A percentile compares a stretch with the other conserved stretches of the same genome.
phyloP scores from a whole-genome alignment of 2,113 vertebrate species.

The Sceloporus tristichus region DNA sequence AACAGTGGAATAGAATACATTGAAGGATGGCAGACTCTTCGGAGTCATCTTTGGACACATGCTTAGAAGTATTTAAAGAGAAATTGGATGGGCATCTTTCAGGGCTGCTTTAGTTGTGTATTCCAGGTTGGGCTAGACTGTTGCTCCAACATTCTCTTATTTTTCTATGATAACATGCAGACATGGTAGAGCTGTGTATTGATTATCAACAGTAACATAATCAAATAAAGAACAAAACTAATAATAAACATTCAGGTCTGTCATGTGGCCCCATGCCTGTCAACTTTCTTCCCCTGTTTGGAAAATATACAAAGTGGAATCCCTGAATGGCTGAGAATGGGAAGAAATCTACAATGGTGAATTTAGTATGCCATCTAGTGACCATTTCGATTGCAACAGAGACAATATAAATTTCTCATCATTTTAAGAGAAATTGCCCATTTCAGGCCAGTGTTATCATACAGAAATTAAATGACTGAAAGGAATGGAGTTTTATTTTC shows the following conservation, averaged over 20 bases:
- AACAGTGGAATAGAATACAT: too few species aligned
- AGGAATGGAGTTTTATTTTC: background rate
- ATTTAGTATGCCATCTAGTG: conserved; percentile 72
- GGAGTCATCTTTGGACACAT: too few species aligned
- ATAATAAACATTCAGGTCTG: rapidly evolving
- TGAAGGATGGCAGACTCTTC: too few species aligned
- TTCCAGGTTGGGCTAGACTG: too few species aligned
- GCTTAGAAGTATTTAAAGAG: too few species aligned
- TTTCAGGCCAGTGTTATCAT: background rate
- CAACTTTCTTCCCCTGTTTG: background rate
- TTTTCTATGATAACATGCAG: background rate
- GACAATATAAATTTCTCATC: background rate
- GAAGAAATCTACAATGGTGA: background rate
- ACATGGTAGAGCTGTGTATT: background rate
- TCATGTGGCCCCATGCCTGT: rapidly evolving
- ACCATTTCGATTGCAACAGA: background rate
- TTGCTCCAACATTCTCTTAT: too few species aligned
- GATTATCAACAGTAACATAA: rapidly evolving
- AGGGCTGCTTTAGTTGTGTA: too few species aligned
- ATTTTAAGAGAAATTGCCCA: background rate
- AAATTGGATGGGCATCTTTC: too few species aligned
- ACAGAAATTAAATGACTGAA: background rate
- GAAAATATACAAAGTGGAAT: rapidly evolving
- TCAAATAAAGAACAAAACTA: background rate
- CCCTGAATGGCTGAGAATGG: background rate